These are phyloP conservation scores for Gymnocheta viridis DNA, from an alignment of 2,888 invertebrate species.

Conservation along the genomic window DNA sequence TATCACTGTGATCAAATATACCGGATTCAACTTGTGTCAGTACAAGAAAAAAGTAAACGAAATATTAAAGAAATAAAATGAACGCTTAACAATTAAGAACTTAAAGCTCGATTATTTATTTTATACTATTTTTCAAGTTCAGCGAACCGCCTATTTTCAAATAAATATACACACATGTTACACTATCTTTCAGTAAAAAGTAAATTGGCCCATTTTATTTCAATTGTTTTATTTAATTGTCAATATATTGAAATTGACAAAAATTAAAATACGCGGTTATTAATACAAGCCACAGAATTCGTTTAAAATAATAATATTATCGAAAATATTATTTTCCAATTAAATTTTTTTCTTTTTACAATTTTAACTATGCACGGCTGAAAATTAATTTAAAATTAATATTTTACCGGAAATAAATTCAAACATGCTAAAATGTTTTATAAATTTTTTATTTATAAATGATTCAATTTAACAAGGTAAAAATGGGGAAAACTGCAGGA, in stretches of 20 bases:
- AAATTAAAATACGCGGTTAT: neutral
- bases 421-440: slow-evolving; percentile 29
- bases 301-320: neutral
- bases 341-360: slow-evolving; percentile 10
- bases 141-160: no score
- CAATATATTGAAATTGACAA: neutral
- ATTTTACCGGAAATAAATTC: neutral
- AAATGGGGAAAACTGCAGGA: neutral
- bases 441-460: slow-evolving; percentile 37
- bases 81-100: no score
- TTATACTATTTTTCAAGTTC: no score
- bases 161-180: no score
- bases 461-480: slow-evolving; percentile 19
- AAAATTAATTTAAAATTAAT: slow-evolving; percentile 38
- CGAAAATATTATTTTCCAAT: slow-evolving; percentile 28
- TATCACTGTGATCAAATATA: no score
- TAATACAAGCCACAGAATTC: neutral
- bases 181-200: no score
- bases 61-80: no score
- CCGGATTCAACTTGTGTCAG: no score
- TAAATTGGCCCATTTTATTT: no score
- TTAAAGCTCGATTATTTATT: no score
- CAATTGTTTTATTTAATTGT: no score
- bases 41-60: no score
- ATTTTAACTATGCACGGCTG: slow-evolving; percentile 30